A percentile compares a stretch with the other conserved stretches of the same genome.
Conservation (phyloP, 2,797 vertebrate genomes). For the Myotis vivesi region DNA sequence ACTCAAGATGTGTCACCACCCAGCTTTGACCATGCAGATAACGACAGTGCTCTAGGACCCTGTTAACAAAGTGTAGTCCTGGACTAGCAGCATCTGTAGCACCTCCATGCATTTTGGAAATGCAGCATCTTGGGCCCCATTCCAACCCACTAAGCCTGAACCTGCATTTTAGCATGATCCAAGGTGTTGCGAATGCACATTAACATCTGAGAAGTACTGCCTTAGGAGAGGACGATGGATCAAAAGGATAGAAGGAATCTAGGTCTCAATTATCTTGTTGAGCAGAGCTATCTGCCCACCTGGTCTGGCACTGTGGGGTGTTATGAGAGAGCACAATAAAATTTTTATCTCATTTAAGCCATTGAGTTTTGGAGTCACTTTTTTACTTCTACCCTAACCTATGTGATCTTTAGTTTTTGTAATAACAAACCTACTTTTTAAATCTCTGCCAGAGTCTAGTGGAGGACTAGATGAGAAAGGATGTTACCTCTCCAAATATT, state of each 20-base stretch:
- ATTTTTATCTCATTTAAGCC: background rate
- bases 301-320: background rate
- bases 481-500: background rate
- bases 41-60: background rate
- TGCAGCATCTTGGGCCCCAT: background rate
- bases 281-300: background rate
- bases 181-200: background rate
- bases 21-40: background rate
- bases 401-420: background rate
- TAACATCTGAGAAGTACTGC: background rate
- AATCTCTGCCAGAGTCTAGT: background rate
- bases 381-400: background rate
- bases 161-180: background rate
- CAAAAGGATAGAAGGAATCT: background rate
- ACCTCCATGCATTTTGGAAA: background rate
- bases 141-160: background rate
- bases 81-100: background rate
- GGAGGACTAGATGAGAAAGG: background rate
- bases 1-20: background rate
- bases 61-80: background rate
- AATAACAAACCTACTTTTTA: slow-evolving; percentile 26
- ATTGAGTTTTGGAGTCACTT: background rate
- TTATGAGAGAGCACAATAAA: background rate
- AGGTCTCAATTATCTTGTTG: background rate
- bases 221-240: background rate